These are phyloP conservation scores for Anoplius nigerrimus DNA, from an alignment of 2,888 invertebrate genomes.

Conservation along the genomic window DNA sequence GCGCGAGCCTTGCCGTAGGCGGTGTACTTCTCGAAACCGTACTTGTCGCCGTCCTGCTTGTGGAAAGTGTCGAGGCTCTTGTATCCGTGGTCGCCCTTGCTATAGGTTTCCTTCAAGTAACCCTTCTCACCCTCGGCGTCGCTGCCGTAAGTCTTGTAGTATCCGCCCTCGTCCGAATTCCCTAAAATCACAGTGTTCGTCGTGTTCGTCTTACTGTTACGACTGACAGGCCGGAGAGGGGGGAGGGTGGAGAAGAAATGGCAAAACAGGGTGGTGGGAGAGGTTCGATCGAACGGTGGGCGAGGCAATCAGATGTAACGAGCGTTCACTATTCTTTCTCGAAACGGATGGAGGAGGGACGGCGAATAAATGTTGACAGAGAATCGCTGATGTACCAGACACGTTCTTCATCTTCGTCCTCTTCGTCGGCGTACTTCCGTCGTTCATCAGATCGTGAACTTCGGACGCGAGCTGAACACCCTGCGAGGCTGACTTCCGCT, in stretches of 20 bases:
- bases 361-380: no score
- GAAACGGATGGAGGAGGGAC: no score
- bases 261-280: no score
- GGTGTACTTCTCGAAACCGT: conserved; percentile 83
- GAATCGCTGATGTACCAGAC: conserved; percentile 47
- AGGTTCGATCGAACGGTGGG: no score
- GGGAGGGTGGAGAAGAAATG: no score
- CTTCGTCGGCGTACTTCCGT: conserved; percentile 55
- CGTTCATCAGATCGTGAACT: conserved; percentile 58
- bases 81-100: conserved; percentile 84
- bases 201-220: not conserved
- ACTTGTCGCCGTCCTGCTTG: conserved; percentile 84
- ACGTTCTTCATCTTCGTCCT: conserved; percentile 50
- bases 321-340: no score
- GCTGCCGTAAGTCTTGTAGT: conserved; percentile 80
- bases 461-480: conserved; percentile 38
- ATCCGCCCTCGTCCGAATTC: conserved; percentile 75
- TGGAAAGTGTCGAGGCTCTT: conserved; percentile 84
- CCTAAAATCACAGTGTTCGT: conserved; percentile 66
- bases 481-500: conserved; percentile 50
- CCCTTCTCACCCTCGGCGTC: conserved; percentile 80
- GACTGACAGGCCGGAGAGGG: not conserved
- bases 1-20: conserved; percentile 78
- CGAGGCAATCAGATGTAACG: no score
- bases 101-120: conserved; percentile 80